Conservation (phyloP, 2,888 invertebrate species). For the Drosophila emarginata region DNA sequence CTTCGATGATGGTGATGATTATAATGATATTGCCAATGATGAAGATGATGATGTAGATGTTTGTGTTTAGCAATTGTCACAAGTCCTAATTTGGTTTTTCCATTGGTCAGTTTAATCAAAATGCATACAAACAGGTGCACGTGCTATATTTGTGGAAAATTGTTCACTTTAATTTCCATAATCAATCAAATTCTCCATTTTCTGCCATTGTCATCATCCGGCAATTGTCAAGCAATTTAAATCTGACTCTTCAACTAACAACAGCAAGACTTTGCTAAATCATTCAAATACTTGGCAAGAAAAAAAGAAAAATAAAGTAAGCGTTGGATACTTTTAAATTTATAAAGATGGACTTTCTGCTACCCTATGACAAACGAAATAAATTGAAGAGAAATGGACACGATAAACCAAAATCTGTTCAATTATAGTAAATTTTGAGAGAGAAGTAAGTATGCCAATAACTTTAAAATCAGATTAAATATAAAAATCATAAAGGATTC, state of each 20-base stretch:
- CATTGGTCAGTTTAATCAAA: conserved; percentile 48
- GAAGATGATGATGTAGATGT: conserved; percentile 12
- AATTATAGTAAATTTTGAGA: no score
- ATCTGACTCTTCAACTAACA: conserved; percentile 24
- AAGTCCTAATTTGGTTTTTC: conserved; percentile 64
- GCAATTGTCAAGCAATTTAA: conserved; percentile 16
- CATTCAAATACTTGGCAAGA: conserved; percentile 8
- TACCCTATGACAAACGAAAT: no score
- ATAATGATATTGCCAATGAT: conserved; percentile 38
- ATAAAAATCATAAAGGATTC: no score
- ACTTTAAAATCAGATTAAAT: no score
- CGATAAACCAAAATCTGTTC: no score
- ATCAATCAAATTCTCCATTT: conserved; percentile 1
- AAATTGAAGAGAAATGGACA: no score
- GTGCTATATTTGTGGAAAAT: conserved; percentile 8
- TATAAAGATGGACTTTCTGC: no score
- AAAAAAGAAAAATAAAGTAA: background rate
- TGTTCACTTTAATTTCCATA: conserved; percentile 9
- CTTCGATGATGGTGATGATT: conserved; percentile 4
- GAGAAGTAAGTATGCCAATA: no score
- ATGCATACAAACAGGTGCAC: background rate
- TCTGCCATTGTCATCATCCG: conserved; percentile 13
- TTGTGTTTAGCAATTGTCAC: conserved; percentile 73
- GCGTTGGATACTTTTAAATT: no score
- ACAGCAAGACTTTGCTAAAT: conserved; percentile 19